A percentile compares a stretch with the other conserved stretches of the same genome.
phyloP scores from a whole-genome alignment of 1,140 invertebrate species.

The Drosophila tropicalis region DNA sequence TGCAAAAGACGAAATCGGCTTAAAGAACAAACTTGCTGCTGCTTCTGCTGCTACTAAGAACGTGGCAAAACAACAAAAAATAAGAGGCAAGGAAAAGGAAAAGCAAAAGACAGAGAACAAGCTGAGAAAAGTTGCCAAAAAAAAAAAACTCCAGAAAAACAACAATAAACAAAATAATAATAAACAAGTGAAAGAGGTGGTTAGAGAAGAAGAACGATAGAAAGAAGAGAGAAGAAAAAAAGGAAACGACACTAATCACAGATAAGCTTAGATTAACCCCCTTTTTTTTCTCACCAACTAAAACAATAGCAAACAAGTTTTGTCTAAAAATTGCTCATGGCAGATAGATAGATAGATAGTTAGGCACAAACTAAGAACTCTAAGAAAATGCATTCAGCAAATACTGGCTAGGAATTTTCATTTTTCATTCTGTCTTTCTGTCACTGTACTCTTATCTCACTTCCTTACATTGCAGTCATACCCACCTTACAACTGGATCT shows the following conservation, averaged over 20 bases:
- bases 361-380: slow-evolving; percentile 37
- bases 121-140: slow-evolving; percentile 43
- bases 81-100: slow-evolving; percentile 27
- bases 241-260: slow-evolving; percentile 73
- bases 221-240: slow-evolving; percentile 29
- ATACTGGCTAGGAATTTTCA: slow-evolving; percentile 25
- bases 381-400: slow-evolving; percentile 39
- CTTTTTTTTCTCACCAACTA: slow-evolving; percentile 52
- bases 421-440: slow-evolving; percentile 17
- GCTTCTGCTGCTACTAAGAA: slow-evolving; percentile 1
- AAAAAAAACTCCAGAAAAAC: slow-evolving; percentile 18
- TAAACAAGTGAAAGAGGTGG: slow-evolving; percentile 50
- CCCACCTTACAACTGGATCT: slow-evolving; percentile 89
- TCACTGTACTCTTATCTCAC: not conserved
- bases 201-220: slow-evolving; percentile 28
- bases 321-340: slow-evolving; percentile 59
- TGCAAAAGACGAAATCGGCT: slow-evolving; percentile 74
- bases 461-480: slow-evolving; percentile 86
- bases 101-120: slow-evolving; percentile 21
- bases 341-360: slow-evolving; percentile 28
- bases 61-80: slow-evolving; percentile 47
- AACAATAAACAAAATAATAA: slow-evolving; percentile 65
- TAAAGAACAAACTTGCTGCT: slow-evolving; percentile 67
- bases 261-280: slow-evolving; percentile 79
- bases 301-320: slow-evolving; percentile 7